These are phyloP conservation scores for Darevskia mixta DNA, from an alignment of 2,797 vertebrate species.

Conservation along the genomic window DNA sequence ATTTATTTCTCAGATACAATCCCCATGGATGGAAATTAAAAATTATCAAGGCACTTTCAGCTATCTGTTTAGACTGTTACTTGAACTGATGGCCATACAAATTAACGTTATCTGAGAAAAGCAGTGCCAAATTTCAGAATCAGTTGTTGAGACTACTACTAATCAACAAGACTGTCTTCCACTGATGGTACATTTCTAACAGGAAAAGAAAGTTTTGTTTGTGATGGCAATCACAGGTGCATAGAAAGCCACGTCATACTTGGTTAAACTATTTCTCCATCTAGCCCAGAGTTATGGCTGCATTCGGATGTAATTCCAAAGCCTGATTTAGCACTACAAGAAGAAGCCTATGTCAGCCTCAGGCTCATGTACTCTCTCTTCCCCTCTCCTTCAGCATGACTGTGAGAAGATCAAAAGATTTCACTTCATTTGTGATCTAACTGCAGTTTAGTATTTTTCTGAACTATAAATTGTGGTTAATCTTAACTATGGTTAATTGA, in stretches of 20 bases:
- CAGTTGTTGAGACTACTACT: neutral
- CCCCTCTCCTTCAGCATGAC: neutral
- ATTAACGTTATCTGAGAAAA: neutral
- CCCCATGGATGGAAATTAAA: neutral
- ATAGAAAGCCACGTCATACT: neutral
- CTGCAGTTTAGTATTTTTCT: no score
- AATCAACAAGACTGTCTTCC: neutral
- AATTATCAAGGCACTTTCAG: neutral
- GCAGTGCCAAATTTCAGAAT: neutral
- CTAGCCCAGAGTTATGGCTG: neutral
- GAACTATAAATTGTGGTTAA: no score
- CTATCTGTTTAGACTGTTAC: neutral
- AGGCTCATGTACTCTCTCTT: neutral
- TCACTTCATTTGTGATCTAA: no score
- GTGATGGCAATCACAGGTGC: neutral
- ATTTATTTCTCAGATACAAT: neutral
- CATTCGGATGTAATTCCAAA: neutral
- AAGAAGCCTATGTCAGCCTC: neutral
- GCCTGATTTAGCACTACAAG: neutral
- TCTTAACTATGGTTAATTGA: no score
- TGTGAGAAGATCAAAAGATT: neutral
- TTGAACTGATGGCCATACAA: neutral
- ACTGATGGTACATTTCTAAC: neutral
- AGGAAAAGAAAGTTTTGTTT: neutral
- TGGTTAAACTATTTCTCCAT: neutral